These are phyloP conservation scores for Anagrus nilaparvatae DNA, from an alignment of 1,140 invertebrate genomes.

Conservation along the genomic window DNA sequence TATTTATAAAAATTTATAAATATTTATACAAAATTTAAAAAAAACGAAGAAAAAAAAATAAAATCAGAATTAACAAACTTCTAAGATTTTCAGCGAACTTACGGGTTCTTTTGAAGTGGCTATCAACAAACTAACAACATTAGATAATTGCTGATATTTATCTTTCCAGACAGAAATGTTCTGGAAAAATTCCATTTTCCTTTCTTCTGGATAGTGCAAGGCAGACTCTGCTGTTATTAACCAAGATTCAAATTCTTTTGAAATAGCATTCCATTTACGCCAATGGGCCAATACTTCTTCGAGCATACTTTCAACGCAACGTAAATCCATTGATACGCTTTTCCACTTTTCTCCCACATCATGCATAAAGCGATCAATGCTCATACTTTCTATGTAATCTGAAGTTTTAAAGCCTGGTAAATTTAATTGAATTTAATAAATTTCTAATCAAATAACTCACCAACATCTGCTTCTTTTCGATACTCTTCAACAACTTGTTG, in stretches of 20 bases:
- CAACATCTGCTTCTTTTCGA: conserved; percentile 73
- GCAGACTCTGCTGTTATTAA: conserved; percentile 68
- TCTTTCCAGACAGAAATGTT: conserved; percentile 85
- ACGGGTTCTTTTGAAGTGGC: conserved; percentile 68
- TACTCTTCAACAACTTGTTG: conserved; percentile 86
- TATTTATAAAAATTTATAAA: background rate
- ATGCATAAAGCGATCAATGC: conserved; percentile 74
- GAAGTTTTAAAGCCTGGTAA: conserved; percentile 16
- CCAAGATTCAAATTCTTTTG: conserved; percentile 71
- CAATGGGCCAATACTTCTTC: conserved; percentile 84
- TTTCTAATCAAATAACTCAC: conserved; percentile 34
- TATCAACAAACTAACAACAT: conserved; percentile 78
- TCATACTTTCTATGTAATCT: conserved; percentile 63
- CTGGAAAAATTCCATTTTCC: conserved; percentile 80
- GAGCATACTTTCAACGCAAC: conserved; percentile 78
- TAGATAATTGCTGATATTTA: conserved; percentile 69
- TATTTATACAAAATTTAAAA: background rate
- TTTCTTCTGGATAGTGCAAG: conserved; percentile 66
- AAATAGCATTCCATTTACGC: conserved; percentile 67
- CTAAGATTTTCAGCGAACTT: background rate
- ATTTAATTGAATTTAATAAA: background rate
- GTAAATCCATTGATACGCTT: conserved; percentile 77
- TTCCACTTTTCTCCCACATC: conserved; percentile 84
- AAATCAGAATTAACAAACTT: background rate
- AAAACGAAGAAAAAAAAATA: background rate